Base-by-base conservation (phyloP, 2,797 vertebrate genomes). In the Cynodonichthys magdalenae region DNA sequence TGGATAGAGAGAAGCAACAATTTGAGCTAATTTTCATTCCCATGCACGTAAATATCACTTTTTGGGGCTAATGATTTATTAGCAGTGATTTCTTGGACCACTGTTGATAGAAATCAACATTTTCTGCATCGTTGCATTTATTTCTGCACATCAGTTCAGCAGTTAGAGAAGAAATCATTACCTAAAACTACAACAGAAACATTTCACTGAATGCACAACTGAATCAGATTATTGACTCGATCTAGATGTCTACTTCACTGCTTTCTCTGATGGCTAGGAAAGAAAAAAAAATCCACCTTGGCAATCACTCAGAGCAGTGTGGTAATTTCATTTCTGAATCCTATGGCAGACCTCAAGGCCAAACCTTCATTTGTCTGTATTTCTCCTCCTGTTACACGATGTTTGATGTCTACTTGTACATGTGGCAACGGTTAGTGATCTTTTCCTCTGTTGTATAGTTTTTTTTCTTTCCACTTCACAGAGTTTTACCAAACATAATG, bases 401-500 rank as follows among this genome's bases (percentile, higher is more conserved):
- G 77, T 68, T 66, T 64, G 60, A 86, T 63, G 81, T 89, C 73
- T 85, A 77, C 82, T 83, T 63, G 59, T 78, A 88, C 90, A 92
- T 92, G 82, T 93, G 92, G 92, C 80, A 92, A 81, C 66, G 59
- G 79, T 92, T 92, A 80, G 29, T 79, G 78, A 82, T 80, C 60
- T 86, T 46, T 90, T 89, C 80, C 87, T 83, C 76, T 71, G 70
- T 76, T 83, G 79, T 59, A 71, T 82, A 86, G 80, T 85, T 69
- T 82, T 72, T 84, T 70, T 86, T 69, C 76, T 84, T 81, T 75
- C 69, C 81, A 62, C 87, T 74, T 53, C 36, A 63, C 62, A 47
- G 19, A 46, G 73, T 20, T 69, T 83, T 68, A 79, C 62, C 8
- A 54, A 72, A 81, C 65, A 57, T 74, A 71, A 79, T 70, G 59